A percentile compares a stretch with the other conserved stretches of the same genome.
These are phyloP conservation scores for Callinectes sapidus DNA, from an alignment of 2,888 invertebrate species.

Conservation along the genomic window DNA sequence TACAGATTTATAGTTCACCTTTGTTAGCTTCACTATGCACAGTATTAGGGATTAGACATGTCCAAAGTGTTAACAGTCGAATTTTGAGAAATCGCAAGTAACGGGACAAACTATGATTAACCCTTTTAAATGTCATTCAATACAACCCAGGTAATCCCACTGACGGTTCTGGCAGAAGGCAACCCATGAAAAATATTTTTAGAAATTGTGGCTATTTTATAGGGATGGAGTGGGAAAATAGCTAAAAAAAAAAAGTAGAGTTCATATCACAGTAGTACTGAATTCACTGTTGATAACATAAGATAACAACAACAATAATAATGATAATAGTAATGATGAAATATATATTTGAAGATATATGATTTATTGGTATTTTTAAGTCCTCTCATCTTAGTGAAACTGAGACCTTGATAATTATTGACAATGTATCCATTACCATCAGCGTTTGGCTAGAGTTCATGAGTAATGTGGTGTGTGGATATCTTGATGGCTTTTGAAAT, in stretches of 20 bases:
- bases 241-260: background rate
- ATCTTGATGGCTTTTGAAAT: background rate
- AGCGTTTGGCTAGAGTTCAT: background rate
- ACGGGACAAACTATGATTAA: background rate
- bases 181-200: background rate
- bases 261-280: background rate
- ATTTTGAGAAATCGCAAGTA: background rate
- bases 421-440: background rate
- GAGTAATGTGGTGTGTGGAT: background rate
- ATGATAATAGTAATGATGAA: background rate
- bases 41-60: background rate
- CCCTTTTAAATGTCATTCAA: background rate
- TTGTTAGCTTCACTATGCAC: background rate
- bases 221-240: background rate
- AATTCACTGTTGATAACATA: background rate
- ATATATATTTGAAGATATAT: slow-evolving; percentile 5
- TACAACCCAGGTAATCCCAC: slow-evolving; percentile 7
- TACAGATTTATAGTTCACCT: background rate
- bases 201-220: background rate
- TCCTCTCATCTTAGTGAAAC: background rate
- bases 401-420: background rate
- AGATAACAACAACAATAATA: background rate
- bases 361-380: background rate
- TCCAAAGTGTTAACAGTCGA: background rate
- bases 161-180: background rate